Evolutionary conservation across 2,113 vertebrate genomes (phyloP), one percentile per base, ranked within the genome.

Genomic region (Podocnemis expansa): DNA sequence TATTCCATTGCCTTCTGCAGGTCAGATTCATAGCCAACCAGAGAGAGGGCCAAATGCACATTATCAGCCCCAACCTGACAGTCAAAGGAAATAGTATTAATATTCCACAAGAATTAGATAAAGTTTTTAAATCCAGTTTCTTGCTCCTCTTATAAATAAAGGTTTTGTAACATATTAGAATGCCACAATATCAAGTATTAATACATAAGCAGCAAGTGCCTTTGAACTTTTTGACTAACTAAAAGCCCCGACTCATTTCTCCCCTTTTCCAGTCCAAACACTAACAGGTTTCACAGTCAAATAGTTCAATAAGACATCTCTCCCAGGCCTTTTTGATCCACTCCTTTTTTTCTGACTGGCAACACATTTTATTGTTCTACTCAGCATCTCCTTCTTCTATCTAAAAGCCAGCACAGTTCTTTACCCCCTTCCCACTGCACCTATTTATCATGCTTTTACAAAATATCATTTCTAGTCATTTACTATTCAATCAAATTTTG

Each of bases 1-100:
- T 99, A 99, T 96, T 99, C 98, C 99, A 99, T 99, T 89, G 99
- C 99, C 97, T 99, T 99, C n/a, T 98, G 98, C 85, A 99, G 95
- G 94, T 99, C 99, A 21, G 97, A 82, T 24, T 99, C 98, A 17
- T 99, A 99, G 3, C 88, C 98, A 91, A 99, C 98, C 82, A 99
- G 94, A 12, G 97, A 98, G 97, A 99, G 97, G 88, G 99, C 99
- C 27, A 99, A 95, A 97, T 99, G 89, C n/a, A 98, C 98, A 13
- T 99, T 99, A 87, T 91, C 84, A 47, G 8, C 78, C 54, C 99
- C 99, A 81, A 98, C 99, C 99, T 99, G 93, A 22, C 89, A 95
- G 93, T 60, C 11, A 94, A 93, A 93, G 7, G 1, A 79, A 94
- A 94, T 31, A 3, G n/a, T 51, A 54, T 84, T 63, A 95, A 75